A percentile compares a stretch with the other conserved stretches of the same genome.
Conservation (phyloP, 2,888 invertebrate species). For the Diadegma fenestrale region DNA sequence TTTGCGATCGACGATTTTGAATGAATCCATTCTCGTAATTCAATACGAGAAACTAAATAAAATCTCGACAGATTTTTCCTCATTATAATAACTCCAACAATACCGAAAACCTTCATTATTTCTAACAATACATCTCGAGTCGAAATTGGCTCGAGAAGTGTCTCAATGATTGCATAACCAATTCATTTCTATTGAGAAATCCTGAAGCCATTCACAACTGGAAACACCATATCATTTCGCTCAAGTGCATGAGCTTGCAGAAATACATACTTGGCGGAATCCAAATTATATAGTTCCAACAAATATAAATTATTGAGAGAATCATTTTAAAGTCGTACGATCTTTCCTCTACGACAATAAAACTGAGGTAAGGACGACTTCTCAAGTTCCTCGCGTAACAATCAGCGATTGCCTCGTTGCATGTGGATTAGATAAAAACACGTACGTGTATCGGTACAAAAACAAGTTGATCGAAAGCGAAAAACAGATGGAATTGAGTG, state of each 20-base stretch:
- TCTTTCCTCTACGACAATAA: slow-evolving; percentile 10
- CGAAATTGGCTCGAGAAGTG: background rate
- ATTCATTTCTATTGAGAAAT: background rate
- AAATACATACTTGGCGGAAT: too few species aligned
- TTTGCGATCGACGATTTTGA: background rate
- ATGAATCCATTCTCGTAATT: background rate
- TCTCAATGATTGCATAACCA: background rate
- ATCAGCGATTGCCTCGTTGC: background rate
- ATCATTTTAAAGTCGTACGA: slow-evolving; percentile 45
- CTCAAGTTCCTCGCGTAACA: background rate
- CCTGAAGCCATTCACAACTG: background rate
- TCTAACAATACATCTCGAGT: background rate
- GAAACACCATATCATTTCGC: background rate
- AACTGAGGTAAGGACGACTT: slow-evolving; percentile 1
- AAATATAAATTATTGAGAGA: slow-evolving; percentile 13
- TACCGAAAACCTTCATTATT: background rate
- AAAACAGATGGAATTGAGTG: slow-evolving; percentile 32
- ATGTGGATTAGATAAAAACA: background rate
- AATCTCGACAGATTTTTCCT: background rate
- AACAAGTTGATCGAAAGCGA: background rate
- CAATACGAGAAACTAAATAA: background rate
- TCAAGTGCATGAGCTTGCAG: too few species aligned
- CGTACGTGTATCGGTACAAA: background rate
- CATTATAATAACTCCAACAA: background rate
- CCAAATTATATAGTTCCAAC: background rate